Conservation (phyloP, 1,140 invertebrate species). For the Tigriopus japonicus region DNA sequence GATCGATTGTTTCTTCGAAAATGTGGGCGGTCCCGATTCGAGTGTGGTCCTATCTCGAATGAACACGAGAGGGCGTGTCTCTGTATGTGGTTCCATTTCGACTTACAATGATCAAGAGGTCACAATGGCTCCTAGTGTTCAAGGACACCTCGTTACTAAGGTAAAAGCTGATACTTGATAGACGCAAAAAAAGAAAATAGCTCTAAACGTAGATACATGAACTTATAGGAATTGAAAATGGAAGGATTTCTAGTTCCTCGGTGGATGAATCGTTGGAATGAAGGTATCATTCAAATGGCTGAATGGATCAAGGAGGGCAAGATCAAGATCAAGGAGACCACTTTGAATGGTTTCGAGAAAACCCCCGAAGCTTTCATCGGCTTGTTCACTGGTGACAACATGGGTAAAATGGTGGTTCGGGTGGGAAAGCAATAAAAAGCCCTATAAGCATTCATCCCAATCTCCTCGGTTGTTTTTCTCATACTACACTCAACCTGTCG, state of each 20-base stretch:
- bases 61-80: neutral
- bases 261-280: constrained; percentile 19
- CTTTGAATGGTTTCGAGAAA: constrained; percentile 41
- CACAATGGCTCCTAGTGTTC: neutral
- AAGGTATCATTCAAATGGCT: constrained; percentile 21
- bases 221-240: constrained; percentile 18
- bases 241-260: constrained; percentile 21
- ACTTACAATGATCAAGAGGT: constrained; percentile 10
- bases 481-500: too few relatives aligned
- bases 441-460: too few relatives aligned
- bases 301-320: constrained; percentile 27
- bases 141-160: neutral
- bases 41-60: constrained; percentile 6
- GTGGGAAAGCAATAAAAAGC: constrained; percentile 15
- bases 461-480: too few relatives aligned
- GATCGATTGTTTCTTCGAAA: constrained; percentile 25
- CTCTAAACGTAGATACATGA: constrained; percentile 15
- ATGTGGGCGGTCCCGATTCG: constrained; percentile 18
- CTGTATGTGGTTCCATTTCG: constrained; percentile 14
- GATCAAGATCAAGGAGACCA: constrained; percentile 36
- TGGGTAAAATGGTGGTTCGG: constrained; percentile 41
- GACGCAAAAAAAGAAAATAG: neutral
- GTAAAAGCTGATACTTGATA: neutral
- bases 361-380: constrained; percentile 40
- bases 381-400: constrained; percentile 38